Conservation (phyloP, 2,888 invertebrate genomes). For the Periphyllus acericola region DNA sequence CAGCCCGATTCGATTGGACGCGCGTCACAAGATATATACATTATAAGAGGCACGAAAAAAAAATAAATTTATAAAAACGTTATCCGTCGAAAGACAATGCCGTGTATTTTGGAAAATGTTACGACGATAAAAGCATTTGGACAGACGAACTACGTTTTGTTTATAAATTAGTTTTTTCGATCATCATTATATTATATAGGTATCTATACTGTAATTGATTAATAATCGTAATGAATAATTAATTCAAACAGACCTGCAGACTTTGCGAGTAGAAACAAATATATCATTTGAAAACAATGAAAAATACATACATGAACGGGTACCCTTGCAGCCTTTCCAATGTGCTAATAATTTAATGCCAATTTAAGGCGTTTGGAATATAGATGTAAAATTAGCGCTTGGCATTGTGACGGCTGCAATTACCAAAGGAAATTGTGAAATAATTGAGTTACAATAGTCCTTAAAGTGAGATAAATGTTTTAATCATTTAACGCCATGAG, state of each 20-base stretch:
- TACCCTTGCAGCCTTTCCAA: not conserved
- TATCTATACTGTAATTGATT: too few species aligned
- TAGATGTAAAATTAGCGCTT: conserved; percentile 19
- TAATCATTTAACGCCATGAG: not conserved
- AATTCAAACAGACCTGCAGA: not conserved
- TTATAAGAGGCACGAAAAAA: not conserved
- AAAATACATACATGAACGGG: not conserved
- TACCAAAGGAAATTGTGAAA: not conserved
- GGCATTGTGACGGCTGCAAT: not conserved
- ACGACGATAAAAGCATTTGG: not conserved
- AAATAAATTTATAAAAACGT: not conserved
- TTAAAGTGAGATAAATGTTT: not conserved
- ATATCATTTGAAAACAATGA: conserved; percentile 16
- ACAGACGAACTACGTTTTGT: not conserved
- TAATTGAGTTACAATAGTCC: not conserved
- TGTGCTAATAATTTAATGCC: conserved; percentile 16
- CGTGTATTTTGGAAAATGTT: not conserved
- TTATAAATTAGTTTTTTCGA: not conserved
- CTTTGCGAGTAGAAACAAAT: not conserved
- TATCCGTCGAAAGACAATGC: not conserved
- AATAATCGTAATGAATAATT: not conserved
- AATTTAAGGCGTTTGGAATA: conserved; percentile 11
- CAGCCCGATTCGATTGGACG: not conserved
- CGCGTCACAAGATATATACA: not conserved
- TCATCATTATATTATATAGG: not conserved